Evolutionary conservation across 2,888 invertebrate species (phyloP).

Genomic region (Beris chalybata): DNA sequence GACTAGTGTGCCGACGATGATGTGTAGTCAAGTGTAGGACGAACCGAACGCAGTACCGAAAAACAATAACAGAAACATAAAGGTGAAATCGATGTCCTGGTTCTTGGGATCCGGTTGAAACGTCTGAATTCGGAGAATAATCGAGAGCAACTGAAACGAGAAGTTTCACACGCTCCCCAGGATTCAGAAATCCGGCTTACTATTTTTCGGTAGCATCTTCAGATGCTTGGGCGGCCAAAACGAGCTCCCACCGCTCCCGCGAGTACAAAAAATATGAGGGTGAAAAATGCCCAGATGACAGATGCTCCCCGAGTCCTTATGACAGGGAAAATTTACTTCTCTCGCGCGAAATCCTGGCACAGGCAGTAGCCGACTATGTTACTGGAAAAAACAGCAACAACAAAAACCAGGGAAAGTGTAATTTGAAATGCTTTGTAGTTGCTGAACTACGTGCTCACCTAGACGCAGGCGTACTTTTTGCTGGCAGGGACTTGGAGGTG

Average conservation of each 20-base stretch:
- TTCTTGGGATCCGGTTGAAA: not conserved
- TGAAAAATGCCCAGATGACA: conserved; percentile 19
- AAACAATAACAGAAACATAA: conserved; percentile 12
- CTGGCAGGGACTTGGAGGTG: too few relatives aligned
- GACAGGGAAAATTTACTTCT: conserved; percentile 15
- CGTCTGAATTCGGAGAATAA: conserved; percentile 23
- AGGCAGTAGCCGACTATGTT: conserved; percentile 20
- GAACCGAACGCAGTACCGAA: not conserved
- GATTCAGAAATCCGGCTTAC: conserved; percentile 15
- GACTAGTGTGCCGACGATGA: too few relatives aligned
- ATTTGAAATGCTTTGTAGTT: conserved; percentile 20
- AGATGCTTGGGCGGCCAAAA: not conserved
- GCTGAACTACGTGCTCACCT: conserved; percentile 15
- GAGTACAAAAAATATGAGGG: conserved; percentile 6
- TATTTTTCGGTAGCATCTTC: conserved; percentile 5
- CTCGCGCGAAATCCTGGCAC: conserved; percentile 21
- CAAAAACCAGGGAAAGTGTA: not conserved
- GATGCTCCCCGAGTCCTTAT: conserved; percentile 16
- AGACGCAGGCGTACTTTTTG: conserved; percentile 7
- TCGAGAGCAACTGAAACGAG: conserved; percentile 25
- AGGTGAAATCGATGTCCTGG: not conserved
- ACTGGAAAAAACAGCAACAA: not conserved
- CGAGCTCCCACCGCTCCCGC: not conserved
- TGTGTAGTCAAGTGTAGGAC: too few relatives aligned
- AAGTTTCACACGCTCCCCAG: conserved; percentile 19